phyloP scores from a whole-genome alignment of 2,797 vertebrate genomes.

The Spondyliosoma cantharus region DNA sequence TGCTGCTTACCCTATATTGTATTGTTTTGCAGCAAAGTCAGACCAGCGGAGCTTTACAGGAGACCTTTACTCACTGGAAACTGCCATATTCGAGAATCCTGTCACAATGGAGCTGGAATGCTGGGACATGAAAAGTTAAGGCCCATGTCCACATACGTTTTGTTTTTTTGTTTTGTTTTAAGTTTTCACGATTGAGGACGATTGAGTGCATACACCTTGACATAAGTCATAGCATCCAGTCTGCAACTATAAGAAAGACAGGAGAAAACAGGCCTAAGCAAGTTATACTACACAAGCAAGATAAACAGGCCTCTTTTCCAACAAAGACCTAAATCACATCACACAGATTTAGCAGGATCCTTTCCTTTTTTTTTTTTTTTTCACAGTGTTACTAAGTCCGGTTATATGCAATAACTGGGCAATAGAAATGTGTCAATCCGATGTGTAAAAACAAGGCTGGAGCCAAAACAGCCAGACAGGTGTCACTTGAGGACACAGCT shows the following conservation, averaged over 20 bases:
- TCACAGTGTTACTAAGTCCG: not conserved
- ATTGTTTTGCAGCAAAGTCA: slow-evolving; percentile 45
- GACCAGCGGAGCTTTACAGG: slow-evolving; percentile 14
- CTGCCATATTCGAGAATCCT: not conserved
- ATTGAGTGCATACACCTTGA: no score
- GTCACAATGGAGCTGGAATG: not conserved
- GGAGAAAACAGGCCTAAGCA: not conserved
- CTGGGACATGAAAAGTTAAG: not conserved
- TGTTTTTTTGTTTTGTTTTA: no score
- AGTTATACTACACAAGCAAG: not conserved
- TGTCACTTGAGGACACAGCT: slow-evolving; percentile 35
- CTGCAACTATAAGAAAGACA: not conserved
- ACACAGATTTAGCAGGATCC: not conserved
- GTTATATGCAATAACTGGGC: not conserved
- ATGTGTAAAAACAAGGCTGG: not conserved
- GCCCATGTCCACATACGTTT: no score
- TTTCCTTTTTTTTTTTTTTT: not conserved
- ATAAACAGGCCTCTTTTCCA: not conserved
- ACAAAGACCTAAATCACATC: not conserved
- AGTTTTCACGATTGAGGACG: no score
- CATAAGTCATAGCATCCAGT: not conserved
- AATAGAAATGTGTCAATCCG: not conserved
- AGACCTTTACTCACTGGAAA: not conserved
- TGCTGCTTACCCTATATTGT: slow-evolving; percentile 23
- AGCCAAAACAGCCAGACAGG: slow-evolving; percentile 11